Evolutionary conservation across 2,888 invertebrate species (phyloP).

Genomic region (Disparrhopalites patrizii): DNA sequence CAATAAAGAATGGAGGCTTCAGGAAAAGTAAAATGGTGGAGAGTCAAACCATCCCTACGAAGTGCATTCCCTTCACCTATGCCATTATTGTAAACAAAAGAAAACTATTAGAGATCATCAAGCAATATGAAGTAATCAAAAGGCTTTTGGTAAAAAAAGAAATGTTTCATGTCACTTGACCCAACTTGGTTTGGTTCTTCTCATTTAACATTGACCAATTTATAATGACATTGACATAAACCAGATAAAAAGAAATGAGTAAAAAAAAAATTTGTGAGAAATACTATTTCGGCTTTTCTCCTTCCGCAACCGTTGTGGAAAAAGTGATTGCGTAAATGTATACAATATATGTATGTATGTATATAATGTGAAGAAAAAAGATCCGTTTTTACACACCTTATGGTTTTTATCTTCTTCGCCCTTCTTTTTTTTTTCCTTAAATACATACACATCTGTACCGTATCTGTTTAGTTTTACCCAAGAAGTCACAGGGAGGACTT

Average conservation of each 20-base stretch:
- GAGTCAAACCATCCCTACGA: too few species aligned
- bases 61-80: too few species aligned
- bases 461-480: not conserved
- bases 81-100: too few species aligned
- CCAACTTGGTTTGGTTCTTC: too few species aligned
- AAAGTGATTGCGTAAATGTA: too few species aligned
- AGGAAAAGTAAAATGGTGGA: too few species aligned
- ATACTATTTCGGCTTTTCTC: not conserved
- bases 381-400: too few species aligned
- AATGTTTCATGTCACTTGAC: too few species aligned
- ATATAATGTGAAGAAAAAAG: not conserved
- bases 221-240: slow-evolving; percentile 23
- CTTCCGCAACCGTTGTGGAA: not conserved
- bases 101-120: too few species aligned
- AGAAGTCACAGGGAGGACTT: slow-evolving; percentile 13
- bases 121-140: too few species aligned
- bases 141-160: too few species aligned
- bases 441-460: not conserved
- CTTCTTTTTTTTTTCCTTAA: slow-evolving; percentile 3
- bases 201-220: slow-evolving; percentile 18
- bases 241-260: slow-evolving; percentile 9
- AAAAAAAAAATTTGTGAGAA: not conserved
- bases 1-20: too few species aligned
- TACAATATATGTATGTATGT: not conserved
- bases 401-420: not conserved